phyloP scores from a whole-genome alignment of 2,888 invertebrate genomes.

The Troides aeacus region DNA sequence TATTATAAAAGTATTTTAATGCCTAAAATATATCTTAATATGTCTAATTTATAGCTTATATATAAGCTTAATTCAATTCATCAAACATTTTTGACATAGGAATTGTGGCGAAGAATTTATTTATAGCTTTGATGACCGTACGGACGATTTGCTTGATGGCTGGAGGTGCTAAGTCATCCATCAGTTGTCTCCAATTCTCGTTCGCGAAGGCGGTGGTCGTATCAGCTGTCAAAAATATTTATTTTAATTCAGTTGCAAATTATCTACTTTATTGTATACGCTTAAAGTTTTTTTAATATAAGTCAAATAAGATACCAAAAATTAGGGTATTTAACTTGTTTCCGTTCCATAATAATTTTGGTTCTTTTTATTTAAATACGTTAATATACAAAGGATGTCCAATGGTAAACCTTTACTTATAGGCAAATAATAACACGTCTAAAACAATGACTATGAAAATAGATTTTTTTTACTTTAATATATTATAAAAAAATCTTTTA shows the following conservation, averaged over 20 bases:
- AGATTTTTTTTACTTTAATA: too few relatives aligned
- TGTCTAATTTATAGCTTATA: too few relatives aligned
- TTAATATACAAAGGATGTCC: too few relatives aligned
- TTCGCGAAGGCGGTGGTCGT: conserved; percentile 69
- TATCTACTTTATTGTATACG: not conserved
- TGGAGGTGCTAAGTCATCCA: conserved; percentile 73
- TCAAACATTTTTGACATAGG: conserved; percentile 49
- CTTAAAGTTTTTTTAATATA: too few relatives aligned
- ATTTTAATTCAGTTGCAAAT: not conserved
- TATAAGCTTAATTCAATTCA: conserved; percentile 42
- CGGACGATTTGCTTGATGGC: conserved; percentile 70
- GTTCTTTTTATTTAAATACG: too few relatives aligned
- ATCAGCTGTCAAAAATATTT: conserved; percentile 52
- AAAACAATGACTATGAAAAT: too few relatives aligned
- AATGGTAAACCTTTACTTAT: too few relatives aligned
- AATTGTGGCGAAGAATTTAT: conserved; percentile 66
- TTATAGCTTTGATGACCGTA: conserved; percentile 62
- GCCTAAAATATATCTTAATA: not conserved
- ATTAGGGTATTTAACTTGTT: too few relatives aligned
- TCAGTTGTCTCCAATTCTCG: conserved; percentile 70
- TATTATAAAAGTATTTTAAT: not conserved
- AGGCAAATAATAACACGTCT: too few relatives aligned
- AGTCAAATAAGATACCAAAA: too few relatives aligned
- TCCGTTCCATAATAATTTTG: too few relatives aligned
- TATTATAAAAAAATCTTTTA: too few relatives aligned